Conservation (phyloP, 2,113 vertebrate genomes). For the Rhinogobius similis region DNA sequence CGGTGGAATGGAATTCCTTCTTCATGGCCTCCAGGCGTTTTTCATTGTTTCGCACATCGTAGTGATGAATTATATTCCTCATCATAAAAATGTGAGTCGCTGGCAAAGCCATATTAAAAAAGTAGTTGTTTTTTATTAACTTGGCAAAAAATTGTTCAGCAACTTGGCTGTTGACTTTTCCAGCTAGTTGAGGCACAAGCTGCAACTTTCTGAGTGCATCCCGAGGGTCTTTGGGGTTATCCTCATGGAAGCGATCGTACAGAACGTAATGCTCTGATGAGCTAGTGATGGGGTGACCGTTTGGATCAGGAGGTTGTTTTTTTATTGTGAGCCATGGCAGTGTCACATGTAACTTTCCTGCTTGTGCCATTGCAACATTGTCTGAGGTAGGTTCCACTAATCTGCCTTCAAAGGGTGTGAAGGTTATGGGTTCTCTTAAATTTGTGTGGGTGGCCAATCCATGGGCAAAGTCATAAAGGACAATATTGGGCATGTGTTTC, state of each 20-base stretch:
- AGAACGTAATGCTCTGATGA: conserved; percentile 26
- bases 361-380: neutral
- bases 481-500: conserved; percentile 11
- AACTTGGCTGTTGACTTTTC: conserved; percentile 12
- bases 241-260: conserved; percentile 25
- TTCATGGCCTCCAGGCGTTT: neutral
- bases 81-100: conserved; percentile 29
- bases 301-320: neutral
- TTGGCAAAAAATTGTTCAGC: conserved; percentile 23
- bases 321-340: neutral
- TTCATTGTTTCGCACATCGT: conserved; percentile 1
- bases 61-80: conserved; percentile 32
- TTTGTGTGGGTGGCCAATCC: conserved; percentile 1
- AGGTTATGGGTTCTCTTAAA: neutral
- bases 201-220: conserved; percentile 17
- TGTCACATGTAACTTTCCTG: neutral
- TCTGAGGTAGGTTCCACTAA: neutral
- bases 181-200: conserved; percentile 24
- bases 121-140: conserved; percentile 30
- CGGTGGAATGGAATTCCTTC: neutral
- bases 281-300: conserved; percentile 25
- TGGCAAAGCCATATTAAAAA: conserved; percentile 17
- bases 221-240: conserved; percentile 17
- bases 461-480: conserved; percentile 6
- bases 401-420: conserved; percentile 2